Base-by-base conservation (phyloP, 2,888 invertebrate species). In the Copidosoma aretas region DNA sequence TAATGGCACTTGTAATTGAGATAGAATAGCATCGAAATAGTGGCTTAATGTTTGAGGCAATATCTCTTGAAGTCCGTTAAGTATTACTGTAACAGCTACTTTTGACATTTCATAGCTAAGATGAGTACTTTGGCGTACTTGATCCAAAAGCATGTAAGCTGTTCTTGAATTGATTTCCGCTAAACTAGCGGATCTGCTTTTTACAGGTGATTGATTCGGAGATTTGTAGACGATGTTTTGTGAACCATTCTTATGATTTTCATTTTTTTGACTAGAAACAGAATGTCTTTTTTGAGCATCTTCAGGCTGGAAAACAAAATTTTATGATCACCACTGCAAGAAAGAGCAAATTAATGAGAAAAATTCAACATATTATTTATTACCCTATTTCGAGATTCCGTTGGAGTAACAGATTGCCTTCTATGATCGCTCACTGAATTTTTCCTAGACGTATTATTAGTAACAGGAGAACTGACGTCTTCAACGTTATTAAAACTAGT, bases 31-130 rank as follows among this genome's bases (percentile, higher is more conserved):
- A 72, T 86, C 86, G 66, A 89, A 86, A 81, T 88, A 89, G 43
- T 87, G 88, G 77, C 87, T 88, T 39, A 89, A 86, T 66, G 85
- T 86, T 64, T 87, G 86, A 10, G 90, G 89, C 54, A 90, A 84
- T 10, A 90, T 77, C 72, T 87, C 86, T 73, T 86, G 86, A 59
- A 88, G 79, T 60, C 86, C 86, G 68, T 86, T 85, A 25, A 92
- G 87, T 0, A 95, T 93, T 52, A 94, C 93, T 71, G 91, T 91
- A 46, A 94, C 89, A 17, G 94, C 94, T 65, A 93, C 89, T 81
- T 93, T 91, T 0, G 94, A 93, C 87, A 93, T 89, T 76, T 94
- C 93, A 84, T 94, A 93, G 76, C 93, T 93, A 51, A 95, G 87
- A 77, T 93, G 92, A 0, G 95, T 94, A 79, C 93, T 92, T 76